A percentile compares a stretch with the other conserved stretches of the same genome.
These are phyloP conservation scores for Benthochromis sp. DNA, from an alignment of 2,113 vertebrate species.

Conservation along the genomic window DNA sequence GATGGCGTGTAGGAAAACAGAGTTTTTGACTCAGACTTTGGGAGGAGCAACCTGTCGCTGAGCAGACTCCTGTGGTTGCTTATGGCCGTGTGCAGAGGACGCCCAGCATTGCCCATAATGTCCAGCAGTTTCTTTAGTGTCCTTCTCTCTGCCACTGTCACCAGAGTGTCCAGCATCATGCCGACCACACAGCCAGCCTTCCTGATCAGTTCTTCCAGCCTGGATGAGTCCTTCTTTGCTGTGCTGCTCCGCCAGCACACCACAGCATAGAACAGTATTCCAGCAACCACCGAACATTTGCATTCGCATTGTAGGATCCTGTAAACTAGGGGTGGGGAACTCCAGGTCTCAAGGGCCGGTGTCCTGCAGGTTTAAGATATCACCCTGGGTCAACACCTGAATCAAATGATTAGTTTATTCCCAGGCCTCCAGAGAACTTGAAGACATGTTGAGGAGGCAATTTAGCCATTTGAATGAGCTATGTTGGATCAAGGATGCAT, in stretches of 20 bases:
- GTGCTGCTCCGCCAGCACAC: background rate
- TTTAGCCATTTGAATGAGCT: background rate
- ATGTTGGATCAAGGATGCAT: background rate
- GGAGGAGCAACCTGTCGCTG: no score
- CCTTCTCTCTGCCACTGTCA: no score
- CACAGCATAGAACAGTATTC: background rate
- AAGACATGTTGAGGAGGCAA: background rate
- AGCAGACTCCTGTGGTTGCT: no score
- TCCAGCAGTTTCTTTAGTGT: no score
- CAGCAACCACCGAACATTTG: background rate
- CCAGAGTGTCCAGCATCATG: no score
- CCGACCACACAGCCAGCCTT: no score
- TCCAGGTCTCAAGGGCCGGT: background rate
- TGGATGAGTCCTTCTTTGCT: background rate
- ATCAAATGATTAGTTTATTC: background rate
- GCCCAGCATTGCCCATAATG: no score
- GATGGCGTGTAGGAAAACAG: no score
- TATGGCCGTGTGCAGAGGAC: no score
- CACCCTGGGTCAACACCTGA: background rate
- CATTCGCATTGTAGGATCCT: background rate
- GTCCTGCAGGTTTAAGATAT: background rate
- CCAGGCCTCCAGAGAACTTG: background rate
- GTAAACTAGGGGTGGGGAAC: background rate
- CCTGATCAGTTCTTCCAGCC: background rate
- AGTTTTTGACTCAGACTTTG: no score